Base-by-base conservation (phyloP, 2,797 vertebrate species). In the Girardinus metallicus region DNA sequence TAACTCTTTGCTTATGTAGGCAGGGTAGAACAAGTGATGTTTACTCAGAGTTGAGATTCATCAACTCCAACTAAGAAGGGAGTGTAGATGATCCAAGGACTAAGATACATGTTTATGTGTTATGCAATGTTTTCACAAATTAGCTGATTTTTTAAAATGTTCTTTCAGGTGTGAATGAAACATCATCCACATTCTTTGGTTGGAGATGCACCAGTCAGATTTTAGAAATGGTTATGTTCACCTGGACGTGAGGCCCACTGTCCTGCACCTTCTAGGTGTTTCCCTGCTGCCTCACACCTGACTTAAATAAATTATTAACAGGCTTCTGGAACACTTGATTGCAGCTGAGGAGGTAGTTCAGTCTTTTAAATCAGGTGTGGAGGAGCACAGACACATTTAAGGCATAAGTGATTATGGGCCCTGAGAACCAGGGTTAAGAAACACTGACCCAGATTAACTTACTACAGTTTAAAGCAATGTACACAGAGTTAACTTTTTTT, bases 31-130 rank as follows among this genome's bases (percentile, higher is more conserved):
- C 46, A 44, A 18, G 23, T 39, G 12, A 26, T 57, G 23, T 57
- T 74, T 53, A 8, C 21, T 36, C 29, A 26, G 44, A 72, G 73
- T 41, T 53, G 34, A n/a, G 73, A 55, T 74, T 44, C 49, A 74
- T 55, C 51, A 55, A 11, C 47, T 51, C 47, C 41, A 43, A 43
- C 26, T 34, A 41, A 51, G 49, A 34, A 39, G 34, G 34, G 21
- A 51, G 10, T 53, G 11, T 13, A 53, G 49, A 53, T 53, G 23
- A 51, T 39, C 23, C 12, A 16, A 60, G 57, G 57, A 60, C 29
- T 31, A 60, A 15, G 2, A 34, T 16, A 31, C 29, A 62, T 34
- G 29, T 62, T 62, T 62, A 16, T 66, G 23, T 66, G 39, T 66
- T 11, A 66, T 36, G 62, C 9, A 66, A 34, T 1, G 2, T 39